These are phyloP conservation scores for Calephelis perditalis DNA, from an alignment of 2,888 invertebrate genomes.

Conservation along the genomic window DNA sequence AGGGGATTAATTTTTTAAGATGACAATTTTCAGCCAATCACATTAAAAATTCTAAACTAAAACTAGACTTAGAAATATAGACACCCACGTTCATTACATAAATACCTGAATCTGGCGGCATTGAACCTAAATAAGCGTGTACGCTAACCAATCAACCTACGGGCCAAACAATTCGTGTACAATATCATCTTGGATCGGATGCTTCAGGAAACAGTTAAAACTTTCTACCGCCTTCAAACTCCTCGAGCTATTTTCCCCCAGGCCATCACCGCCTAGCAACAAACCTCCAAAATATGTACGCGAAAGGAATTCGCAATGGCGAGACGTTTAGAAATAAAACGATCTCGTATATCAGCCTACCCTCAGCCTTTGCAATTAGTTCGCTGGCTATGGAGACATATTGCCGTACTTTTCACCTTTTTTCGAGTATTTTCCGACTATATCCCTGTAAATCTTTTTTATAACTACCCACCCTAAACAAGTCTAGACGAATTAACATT, in stretches of 20 bases:
- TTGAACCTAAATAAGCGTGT: background rate
- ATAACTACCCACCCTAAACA: constrained; percentile 31
- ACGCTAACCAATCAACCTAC: background rate
- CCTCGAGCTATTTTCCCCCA: background rate
- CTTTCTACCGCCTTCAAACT: background rate
- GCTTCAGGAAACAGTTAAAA: no score
- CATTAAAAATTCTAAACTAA: no score
- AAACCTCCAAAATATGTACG: constrained; percentile 3
- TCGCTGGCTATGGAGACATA: constrained; percentile 30
- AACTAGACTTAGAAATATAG: no score
- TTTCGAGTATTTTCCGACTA: constrained; percentile 21
- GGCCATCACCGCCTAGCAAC: background rate
- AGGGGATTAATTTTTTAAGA: no score
- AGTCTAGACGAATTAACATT: constrained; percentile 34
- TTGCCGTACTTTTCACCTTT: constrained; percentile 33
- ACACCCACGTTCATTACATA: no score
- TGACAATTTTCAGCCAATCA: no score
- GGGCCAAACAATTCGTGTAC: no score
- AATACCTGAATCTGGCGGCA: no score
- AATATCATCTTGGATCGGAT: no score
- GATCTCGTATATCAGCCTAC: constrained; percentile 27
- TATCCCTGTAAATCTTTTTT: constrained; percentile 33
- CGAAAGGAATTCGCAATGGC: constrained; percentile 3
- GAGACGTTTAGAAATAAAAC: constrained; percentile 7
- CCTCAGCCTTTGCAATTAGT: constrained; percentile 30